Conservation (phyloP, 2,888 invertebrate species). For the Aproaerema taeniolella region DNA sequence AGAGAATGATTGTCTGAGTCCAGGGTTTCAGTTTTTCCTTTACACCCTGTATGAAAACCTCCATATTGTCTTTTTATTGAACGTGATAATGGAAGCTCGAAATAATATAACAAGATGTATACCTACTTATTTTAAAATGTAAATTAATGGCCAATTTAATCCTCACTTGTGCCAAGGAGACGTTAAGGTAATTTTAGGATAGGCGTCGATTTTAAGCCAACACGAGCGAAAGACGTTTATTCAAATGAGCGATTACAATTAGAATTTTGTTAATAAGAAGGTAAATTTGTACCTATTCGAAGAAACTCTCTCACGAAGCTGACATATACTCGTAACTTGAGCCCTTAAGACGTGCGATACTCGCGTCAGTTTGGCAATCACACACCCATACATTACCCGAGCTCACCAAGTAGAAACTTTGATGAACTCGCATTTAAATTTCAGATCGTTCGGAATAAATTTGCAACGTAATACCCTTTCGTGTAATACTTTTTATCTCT, state of each 20-base stretch:
- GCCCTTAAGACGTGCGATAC: slow-evolving; percentile 1
- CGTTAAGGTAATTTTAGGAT: not conserved
- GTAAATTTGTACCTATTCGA: slow-evolving; percentile 1
- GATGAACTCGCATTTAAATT: slow-evolving; percentile 67
- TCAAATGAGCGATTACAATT: slow-evolving; percentile 10
- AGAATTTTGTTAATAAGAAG: slow-evolving; percentile 8
- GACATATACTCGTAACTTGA: slow-evolving; percentile 1
- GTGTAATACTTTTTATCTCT: slow-evolving; percentile 35
- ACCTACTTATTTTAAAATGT: too few species aligned
- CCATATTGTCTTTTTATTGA: too few species aligned
- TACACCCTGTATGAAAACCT: too few species aligned
- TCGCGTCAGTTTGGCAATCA: slow-evolving; percentile 29
- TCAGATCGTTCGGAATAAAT: slow-evolving; percentile 65
- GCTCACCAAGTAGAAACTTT: slow-evolving; percentile 50
- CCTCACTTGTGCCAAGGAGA: not conserved
- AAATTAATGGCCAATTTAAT: not conserved
- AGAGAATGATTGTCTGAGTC: too few species aligned
- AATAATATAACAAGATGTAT: too few species aligned
- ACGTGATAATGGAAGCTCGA: too few species aligned
- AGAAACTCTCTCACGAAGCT: slow-evolving; percentile 1
- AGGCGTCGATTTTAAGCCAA: not conserved
- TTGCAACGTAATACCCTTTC: slow-evolving; percentile 57
- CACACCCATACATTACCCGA: slow-evolving; percentile 41
- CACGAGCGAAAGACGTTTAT: slow-evolving; percentile 1
- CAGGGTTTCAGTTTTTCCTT: too few species aligned